Percentiles rank a stretch among this genome's conserved stretches.
Evolutionary conservation across 1,140 invertebrate genomes (phyloP).

Genomic region (Drosophila pseudoobscura): DNA sequence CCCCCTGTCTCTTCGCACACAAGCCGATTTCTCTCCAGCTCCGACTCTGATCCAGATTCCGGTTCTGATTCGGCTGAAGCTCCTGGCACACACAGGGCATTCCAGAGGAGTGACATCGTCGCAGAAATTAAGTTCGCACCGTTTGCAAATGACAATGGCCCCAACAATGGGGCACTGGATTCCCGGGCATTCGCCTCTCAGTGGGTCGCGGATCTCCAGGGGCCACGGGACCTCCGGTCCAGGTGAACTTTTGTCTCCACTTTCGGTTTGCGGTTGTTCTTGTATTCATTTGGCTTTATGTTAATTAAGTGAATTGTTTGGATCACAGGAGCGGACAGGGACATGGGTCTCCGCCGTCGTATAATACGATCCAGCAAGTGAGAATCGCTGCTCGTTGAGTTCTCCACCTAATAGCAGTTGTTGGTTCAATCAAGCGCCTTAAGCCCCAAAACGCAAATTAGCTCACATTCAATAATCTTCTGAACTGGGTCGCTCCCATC

Average conservation of each 20-base stretch:
- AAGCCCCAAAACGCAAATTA: slow-evolving; percentile 37
- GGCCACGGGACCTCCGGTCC: neutral
- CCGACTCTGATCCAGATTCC: slow-evolving; percentile 14
- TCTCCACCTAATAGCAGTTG: slow-evolving; percentile 11
- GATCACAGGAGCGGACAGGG: slow-evolving; percentile 2
- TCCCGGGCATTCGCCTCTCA: slow-evolving; percentile 7
- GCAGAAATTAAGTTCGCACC: slow-evolving; percentile 68
- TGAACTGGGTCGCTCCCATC: neutral
- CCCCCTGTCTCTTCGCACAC: slow-evolving; percentile 22
- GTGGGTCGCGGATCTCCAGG: neutral
- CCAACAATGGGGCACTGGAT: slow-evolving; percentile 8
- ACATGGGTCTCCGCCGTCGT: neutral
- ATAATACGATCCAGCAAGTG: too few species aligned
- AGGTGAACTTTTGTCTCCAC: slow-evolving; percentile 30
- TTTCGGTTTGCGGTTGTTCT: slow-evolving; percentile 12
- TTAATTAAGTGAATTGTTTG: slow-evolving; percentile 50
- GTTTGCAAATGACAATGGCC: slow-evolving; percentile 64
- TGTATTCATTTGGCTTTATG: slow-evolving; percentile 12
- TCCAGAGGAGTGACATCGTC: slow-evolving; percentile 11
- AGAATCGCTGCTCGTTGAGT: too few species aligned
- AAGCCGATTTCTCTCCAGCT: neutral
- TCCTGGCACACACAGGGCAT: neutral
- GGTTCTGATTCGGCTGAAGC: slow-evolving; percentile 3
- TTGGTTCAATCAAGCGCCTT: slow-evolving; percentile 12
- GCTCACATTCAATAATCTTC: slow-evolving; percentile 38